Percentiles rank a stretch among this genome's conserved stretches.
Conservation (phyloP, 2,113 vertebrate species). For the Steatornis caripensis region DNA sequence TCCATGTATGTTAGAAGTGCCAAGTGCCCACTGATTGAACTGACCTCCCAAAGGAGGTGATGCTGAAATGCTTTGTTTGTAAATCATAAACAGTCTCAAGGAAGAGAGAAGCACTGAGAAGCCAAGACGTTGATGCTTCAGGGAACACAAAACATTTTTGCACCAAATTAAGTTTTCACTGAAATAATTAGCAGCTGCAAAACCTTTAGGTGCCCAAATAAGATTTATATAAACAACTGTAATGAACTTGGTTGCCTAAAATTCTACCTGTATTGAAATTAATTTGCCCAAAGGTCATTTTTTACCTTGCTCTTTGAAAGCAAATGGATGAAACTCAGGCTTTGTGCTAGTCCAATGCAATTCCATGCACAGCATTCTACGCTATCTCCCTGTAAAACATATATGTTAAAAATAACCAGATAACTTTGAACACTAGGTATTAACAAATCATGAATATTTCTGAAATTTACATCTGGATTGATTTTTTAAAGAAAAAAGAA, state of each 20-base stretch:
- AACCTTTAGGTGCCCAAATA: not conserved
- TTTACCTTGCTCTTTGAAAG: not conserved
- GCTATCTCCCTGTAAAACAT: not conserved
- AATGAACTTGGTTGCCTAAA: not conserved
- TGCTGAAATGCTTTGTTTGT: not conserved
- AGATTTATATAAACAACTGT: not conserved
- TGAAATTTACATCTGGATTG: not conserved
- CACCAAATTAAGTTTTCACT: not conserved
- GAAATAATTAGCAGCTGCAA: not conserved
- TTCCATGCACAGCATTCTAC: not conserved
- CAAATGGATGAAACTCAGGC: not conserved
- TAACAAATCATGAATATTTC: not conserved
- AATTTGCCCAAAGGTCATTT: not conserved
- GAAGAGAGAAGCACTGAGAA: not conserved
- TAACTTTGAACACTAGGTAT: not conserved
- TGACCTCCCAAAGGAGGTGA: not conserved
- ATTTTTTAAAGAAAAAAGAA: not conserved
- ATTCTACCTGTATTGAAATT: not conserved
- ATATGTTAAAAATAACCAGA: not conserved
- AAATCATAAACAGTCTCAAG: slow-evolving; percentile 33
- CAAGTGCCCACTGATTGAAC: not conserved
- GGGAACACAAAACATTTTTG: not conserved
- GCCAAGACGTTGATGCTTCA: not conserved
- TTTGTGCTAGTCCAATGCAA: not conserved
- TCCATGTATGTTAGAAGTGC: not conserved